phyloP scores from a whole-genome alignment of 2,797 vertebrate species.

The Acrocephalus scirpaceus region DNA sequence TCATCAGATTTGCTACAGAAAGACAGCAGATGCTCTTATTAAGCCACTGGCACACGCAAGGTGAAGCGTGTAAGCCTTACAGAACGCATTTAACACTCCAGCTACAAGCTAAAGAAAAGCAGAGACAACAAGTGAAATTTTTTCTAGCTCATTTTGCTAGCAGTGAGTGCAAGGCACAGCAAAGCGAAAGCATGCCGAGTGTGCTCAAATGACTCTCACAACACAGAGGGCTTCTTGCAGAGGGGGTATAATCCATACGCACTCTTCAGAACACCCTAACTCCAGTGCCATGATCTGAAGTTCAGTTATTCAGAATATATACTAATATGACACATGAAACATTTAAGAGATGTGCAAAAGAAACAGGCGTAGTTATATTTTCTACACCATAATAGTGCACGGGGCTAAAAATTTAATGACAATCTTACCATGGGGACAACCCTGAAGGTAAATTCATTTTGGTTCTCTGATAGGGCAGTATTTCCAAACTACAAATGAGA shows the following conservation, averaged over 20 bases:
- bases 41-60: conserved; percentile 61
- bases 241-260: not conserved
- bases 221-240: not conserved
- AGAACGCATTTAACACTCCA: conserved; percentile 23
- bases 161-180: not conserved
- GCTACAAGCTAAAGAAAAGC: conserved; percentile 36
- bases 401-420: not conserved
- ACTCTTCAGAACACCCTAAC: not conserved
- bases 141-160: conserved; percentile 36
- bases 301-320: not conserved
- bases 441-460: conserved; percentile 13
- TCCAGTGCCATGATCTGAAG: not conserved
- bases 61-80: conserved; percentile 66
- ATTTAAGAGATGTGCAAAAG: conserved; percentile 7
- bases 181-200: not conserved
- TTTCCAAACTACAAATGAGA: conserved; percentile 24
- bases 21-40: conserved; percentile 76
- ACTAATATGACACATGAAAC: not conserved
- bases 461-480: not conserved
- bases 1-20: conserved; percentile 52
- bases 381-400: not conserved
- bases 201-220: not conserved
- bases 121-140: conserved; percentile 50
- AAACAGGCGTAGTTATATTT: not conserved
- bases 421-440: not conserved